Evolutionary conservation across 64 coral and sea anemone genomes (phyloP), one percentile per base, ranked within the genome.

Genomic region (Pocillopora verrucosa): DNA sequence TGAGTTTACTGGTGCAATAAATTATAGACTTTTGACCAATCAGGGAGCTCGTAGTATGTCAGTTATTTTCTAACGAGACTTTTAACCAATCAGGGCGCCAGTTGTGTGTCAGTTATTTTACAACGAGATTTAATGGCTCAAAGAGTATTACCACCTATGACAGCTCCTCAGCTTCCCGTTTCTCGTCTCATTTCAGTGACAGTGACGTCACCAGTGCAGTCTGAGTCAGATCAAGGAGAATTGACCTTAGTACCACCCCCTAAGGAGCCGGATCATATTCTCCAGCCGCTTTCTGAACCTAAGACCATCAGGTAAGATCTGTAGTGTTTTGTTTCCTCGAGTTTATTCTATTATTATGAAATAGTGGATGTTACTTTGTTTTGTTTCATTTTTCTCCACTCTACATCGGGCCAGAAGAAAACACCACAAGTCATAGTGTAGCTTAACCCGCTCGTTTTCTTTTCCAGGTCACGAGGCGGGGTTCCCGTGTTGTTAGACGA

Each of bases 201-300:
- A 1, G 95, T 91, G 77, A 88, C 95, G 79, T 97, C 95, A 73
- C 95, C 95, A 15, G 95, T 97, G 19, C 95, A 97, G 26, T 97
- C 95, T 4, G 95, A 97, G 82, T 56, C 92, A 19, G 95, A 97
- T 16, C 82, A 85, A 22, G 92, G 91, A 68, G 95, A 97, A 30
- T 79, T 97, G 34, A 97, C 95, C 16, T 62, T 97, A 64, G 77
- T 91, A 78, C 91, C 95, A 91, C 95, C 95, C 65, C 92, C 88
- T 13, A 97, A 97, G 74, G 95, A 97, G 78, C 95, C 88, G 15
- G 95, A 97, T 78, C 95, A 97, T 22, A 80, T 97, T 25, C 68
- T 97, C 30, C 86, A 90, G 87, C 91, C 95, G 16, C 24, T 97
- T 16, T 61, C 91, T 84, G 83, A 84, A 16, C 95, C 95, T 45